phyloP scores from a whole-genome alignment of 1,140 invertebrate species.

The Neodiprion virginianus region DNA sequence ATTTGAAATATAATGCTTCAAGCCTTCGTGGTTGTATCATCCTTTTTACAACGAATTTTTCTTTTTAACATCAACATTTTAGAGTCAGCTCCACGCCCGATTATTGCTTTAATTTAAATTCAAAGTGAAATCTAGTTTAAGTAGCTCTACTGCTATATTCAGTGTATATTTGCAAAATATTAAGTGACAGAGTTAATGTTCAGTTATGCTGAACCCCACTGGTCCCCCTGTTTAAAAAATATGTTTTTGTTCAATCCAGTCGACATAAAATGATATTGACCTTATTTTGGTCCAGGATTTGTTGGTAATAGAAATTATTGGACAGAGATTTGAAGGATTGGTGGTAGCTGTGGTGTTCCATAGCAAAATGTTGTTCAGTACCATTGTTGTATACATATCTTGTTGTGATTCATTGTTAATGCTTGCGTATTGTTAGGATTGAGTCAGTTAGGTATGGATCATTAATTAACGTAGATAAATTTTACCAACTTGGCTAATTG shows the following conservation, averaged over 20 bases:
- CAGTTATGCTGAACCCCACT: neutral
- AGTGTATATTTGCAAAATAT: neutral
- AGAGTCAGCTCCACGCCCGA: neutral
- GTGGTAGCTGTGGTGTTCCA: slow-evolving; percentile 54
- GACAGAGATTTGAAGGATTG: slow-evolving; percentile 53
- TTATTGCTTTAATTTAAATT: neutral
- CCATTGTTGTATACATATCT: slow-evolving; percentile 63
- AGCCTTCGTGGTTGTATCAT: neutral
- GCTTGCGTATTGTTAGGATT: slow-evolving; percentile 65
- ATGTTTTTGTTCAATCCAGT: neutral
- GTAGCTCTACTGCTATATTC: too few relatives aligned
- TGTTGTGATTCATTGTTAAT: slow-evolving; percentile 65
- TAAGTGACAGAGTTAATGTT: neutral
- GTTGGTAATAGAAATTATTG: slow-evolving; percentile 19
- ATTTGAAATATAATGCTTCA: too few relatives aligned
- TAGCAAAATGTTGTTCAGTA: slow-evolving; percentile 58
- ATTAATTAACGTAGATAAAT: slow-evolving; percentile 60
- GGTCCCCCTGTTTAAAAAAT: neutral
- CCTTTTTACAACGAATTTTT: neutral
- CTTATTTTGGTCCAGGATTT: neutral
- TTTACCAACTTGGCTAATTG: slow-evolving; percentile 56
- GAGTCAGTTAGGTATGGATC: slow-evolving; percentile 65
- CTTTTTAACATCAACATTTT: neutral
- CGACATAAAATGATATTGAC: neutral
- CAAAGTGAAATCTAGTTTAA: too few relatives aligned